phyloP scores from a whole-genome alignment of 2,113 vertebrate species.

The Halcyon malimbica region DNA sequence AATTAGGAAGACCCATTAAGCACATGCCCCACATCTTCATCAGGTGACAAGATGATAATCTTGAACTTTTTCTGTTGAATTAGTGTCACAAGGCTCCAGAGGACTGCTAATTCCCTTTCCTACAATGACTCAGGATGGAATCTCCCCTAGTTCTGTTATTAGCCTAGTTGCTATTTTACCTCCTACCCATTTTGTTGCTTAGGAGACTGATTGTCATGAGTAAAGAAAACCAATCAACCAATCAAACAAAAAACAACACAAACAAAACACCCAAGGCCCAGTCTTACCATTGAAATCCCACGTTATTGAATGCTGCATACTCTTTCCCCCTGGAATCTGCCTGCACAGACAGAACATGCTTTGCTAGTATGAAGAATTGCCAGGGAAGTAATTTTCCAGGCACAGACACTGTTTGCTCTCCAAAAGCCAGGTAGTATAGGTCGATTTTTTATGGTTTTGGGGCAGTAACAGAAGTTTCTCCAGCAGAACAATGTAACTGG shows the following conservation, averaged over 20 bases:
- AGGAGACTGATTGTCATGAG: not conserved
- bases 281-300: not conserved
- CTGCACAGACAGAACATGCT: not conserved
- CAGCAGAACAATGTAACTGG: not conserved
- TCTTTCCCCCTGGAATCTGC: not conserved
- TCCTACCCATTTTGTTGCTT: slow-evolving; percentile 28
- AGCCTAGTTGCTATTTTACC: slow-evolving; percentile 37
- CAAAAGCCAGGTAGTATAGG: not conserved
- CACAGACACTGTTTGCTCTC: not conserved
- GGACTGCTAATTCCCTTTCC: slow-evolving; percentile 20
- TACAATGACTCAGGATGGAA: slow-evolving; percentile 33
- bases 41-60: not conserved
- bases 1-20: not conserved
- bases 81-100: slow-evolving; percentile 15
- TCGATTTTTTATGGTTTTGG: not conserved
- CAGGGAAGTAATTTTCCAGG: not conserved
- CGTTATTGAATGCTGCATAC: not conserved
- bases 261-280: not conserved
- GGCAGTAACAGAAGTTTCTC: not conserved
- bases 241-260: not conserved
- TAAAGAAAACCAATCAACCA: not conserved
- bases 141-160: slow-evolving; percentile 48
- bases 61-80: not conserved
- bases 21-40: not conserved
- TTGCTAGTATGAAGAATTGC: not conserved